A percentile compares a stretch with the other conserved stretches of the same genome.
phyloP scores from a whole-genome alignment of 2,888 invertebrate species.

The Polyommatus iphigenia region DNA sequence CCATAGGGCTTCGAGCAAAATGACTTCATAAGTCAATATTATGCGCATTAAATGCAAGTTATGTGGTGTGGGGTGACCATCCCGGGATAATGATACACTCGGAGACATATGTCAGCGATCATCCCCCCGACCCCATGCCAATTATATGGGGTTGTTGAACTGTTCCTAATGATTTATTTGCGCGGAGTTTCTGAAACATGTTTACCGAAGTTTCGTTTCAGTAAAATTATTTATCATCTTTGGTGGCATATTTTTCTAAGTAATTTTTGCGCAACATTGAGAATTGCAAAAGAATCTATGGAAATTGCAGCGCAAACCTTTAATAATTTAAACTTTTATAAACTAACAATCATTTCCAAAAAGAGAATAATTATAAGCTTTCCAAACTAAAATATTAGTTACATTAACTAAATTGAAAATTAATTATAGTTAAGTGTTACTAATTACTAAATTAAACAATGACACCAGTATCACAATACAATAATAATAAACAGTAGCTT shows the following conservation, averaged over 20 bases:
- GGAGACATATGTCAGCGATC: conserved; percentile 63
- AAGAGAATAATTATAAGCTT: background rate
- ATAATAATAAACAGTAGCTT: too few species aligned
- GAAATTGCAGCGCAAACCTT: too few species aligned
- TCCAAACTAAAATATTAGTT: background rate
- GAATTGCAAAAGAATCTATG: background rate
- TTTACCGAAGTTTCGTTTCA: background rate
- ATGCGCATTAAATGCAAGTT: conserved; percentile 38
- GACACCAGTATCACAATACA: background rate
- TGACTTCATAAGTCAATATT: conserved; percentile 4
- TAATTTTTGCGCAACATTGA: background rate
- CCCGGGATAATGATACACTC: conserved; percentile 61
- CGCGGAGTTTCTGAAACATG: conserved; percentile 30
- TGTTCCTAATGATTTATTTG: conserved; percentile 45
- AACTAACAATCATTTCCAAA: background rate
- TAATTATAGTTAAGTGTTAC: background rate
- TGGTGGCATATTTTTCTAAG: background rate
- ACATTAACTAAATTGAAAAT: background rate
- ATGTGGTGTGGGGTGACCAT: conserved; percentile 53
- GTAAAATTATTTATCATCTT: background rate
- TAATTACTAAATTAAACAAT: background rate
- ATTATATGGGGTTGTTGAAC: conserved; percentile 47
- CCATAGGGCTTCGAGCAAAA: background rate
- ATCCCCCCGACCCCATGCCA: conserved; percentile 53
- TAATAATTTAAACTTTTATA: too few species aligned